Evolutionary conservation across 2,888 invertebrate species (phyloP), one percentile per base, ranked within the genome.

Genomic region (Athalia circularis): DNA sequence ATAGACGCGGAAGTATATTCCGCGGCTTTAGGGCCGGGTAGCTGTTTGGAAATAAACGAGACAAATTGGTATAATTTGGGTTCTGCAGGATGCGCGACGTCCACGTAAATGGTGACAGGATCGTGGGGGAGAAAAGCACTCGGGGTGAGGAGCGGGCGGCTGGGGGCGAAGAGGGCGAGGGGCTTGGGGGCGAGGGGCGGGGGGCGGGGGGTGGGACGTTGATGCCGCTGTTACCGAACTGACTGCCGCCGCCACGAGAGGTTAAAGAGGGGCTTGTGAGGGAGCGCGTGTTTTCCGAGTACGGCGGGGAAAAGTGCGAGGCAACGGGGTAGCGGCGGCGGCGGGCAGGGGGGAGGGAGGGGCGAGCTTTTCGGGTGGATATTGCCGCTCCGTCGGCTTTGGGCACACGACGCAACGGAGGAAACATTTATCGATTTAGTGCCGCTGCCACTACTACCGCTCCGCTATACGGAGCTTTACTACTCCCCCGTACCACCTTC

Each of bases 391-490:
- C 72, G 59, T 70, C 61, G 64, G 74, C 64, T 62, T 62, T 5
- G 61, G 64, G 64, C 78, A 78, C 78, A 78, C 78, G 72, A 78
- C 62, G 72, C 78, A 64, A 54, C 64, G 70, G 78, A 78, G 78
- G 70, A 78, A 70, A 78, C 78, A 78, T 78, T 78, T 78, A 78
- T 78, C 78, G 78, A 78, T 78, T 74, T 61, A 74, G 59, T 3
- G 61, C 59, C n/a, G 54, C n/a, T 29, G 29, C 29, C 29, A 29
- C 29, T 29, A 29, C 54, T 68, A 68, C 68, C 4, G 68, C 68
- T 61, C 3, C 54, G 54, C 54, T 50, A 50, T 68, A 54, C 48
- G 65, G 65, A 65, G 47, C 13, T 48, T 65, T 8, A 48, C 65
- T 65, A 65, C 65, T 48, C 65, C 64, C 11, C 65, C 62, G 15